Base-by-base conservation (phyloP, 1,140 invertebrate species). In the Drosophila repleta region DNA sequence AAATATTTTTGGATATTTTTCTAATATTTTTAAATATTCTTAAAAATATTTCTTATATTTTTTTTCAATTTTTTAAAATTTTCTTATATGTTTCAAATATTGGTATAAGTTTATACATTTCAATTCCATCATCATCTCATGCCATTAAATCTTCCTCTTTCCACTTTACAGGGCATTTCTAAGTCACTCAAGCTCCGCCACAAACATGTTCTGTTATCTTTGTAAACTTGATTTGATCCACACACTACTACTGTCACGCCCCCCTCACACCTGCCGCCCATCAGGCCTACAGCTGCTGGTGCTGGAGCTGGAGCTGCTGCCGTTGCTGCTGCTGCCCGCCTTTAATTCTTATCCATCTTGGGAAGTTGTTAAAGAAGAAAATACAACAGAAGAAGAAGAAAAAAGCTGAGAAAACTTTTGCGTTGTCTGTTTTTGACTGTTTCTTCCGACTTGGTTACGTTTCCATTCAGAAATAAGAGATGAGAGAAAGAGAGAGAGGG, bases 331-430 rank as follows among this genome's bases (percentile, higher is more conserved):
- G 32, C 32, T 13, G 32, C 52, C 18, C 20, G 17, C 64, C 21
- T 39, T 67, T 48, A 60, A 45, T 55, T 71, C 68, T 71, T 71
- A 71, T 71, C 68, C 68, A 71, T 81, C 79, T 78, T 74, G 73
- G 73, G 79, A 82, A 83, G 79, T 82, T 83, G 79, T 83, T 83
- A 63, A 56, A 49, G 60, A 64, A 57, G 67, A 64, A 32, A 39
- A 58, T 39, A 66, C 32, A 56, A 17, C n/a, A 43, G 17, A n/a
- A 58, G n/a, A 53, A 64, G 78, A 39, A 73, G 74, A 60, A 74
- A 60, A 74, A 63, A 71, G 62, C 58, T 81, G 63, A 78, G 74
- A 85, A 85, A 87, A 87, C 55, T 80, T 83, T 79, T 76, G 67
- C 65, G 65, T 57, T 77, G 58, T 73, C 52, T 76, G 55, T 62